A percentile compares a stretch with the other conserved stretches of the same genome.
Evolutionary conservation across 2,113 vertebrate genomes (phyloP).

Genomic region (Ornithorhynchus anatinus): DNA sequence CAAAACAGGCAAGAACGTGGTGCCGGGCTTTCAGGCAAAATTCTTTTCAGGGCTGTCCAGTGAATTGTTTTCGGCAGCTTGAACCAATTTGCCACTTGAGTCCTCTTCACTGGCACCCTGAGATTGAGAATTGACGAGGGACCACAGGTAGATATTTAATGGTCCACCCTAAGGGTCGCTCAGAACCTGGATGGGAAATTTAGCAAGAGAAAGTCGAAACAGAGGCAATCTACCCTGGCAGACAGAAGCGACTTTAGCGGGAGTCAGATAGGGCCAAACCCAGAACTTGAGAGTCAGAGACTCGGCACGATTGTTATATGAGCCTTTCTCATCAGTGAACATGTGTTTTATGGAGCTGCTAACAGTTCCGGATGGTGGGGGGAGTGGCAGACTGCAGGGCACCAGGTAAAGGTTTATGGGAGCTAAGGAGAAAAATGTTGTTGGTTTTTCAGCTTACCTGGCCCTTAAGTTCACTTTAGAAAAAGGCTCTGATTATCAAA

Average conservation of each 20-base stretch:
- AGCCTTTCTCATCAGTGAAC: slow-evolving; percentile 21
- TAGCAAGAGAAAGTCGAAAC: neutral
- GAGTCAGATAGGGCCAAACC: neutral
- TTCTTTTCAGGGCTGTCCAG: neutral
- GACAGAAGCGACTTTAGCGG: neutral
- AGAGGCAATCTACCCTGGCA: neutral
- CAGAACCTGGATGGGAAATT: neutral
- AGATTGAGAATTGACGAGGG: rapidly evolving
- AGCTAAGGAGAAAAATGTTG: slow-evolving; percentile 16
- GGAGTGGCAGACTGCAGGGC: slow-evolving; percentile 65
- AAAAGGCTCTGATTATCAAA: slow-evolving; percentile 62
- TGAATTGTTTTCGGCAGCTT: neutral
- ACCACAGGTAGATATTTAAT: neutral
- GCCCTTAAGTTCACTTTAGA: slow-evolving; percentile 25
- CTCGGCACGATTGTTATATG: neutral
- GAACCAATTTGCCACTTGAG: neutral
- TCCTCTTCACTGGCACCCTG: neutral
- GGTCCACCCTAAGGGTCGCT: neutral
- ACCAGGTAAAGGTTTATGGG: slow-evolving; percentile 58
- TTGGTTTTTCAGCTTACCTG: slow-evolving; percentile 27
- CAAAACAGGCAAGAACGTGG: neutral
- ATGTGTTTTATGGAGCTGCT: slow-evolving; percentile 28
- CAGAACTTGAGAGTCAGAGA: rapidly evolving
- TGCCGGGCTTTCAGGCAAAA: neutral
- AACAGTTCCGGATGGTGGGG: neutral